phyloP scores from a whole-genome alignment of 2,797 vertebrate species.

The Spatula versicolor region DNA sequence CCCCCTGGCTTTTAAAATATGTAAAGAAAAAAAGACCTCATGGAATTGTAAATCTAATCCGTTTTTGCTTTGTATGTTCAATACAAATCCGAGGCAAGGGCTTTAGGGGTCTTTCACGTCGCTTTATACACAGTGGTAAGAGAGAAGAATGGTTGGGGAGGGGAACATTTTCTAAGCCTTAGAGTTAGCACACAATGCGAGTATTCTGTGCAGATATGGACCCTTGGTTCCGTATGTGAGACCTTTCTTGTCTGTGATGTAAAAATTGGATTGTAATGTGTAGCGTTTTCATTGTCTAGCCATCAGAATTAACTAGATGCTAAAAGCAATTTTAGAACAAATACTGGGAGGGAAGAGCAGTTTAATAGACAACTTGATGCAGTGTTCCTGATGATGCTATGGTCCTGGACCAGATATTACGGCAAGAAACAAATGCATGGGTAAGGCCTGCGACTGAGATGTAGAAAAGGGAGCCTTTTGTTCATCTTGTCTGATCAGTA shows the following conservation, averaged over 20 bases:
- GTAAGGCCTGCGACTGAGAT: neutral
- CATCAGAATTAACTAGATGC: neutral
- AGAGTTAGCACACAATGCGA: neutral
- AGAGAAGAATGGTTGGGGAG: neutral
- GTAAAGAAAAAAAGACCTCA: neutral
- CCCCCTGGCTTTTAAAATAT: neutral
- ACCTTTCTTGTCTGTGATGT: neutral
- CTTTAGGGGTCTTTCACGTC: neutral
- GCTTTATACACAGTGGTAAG: neutral
- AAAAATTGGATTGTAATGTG: neutral
- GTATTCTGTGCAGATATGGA: rapidly evolving
- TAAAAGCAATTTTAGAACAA: neutral
- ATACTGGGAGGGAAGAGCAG: neutral
- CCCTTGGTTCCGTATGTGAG: neutral
- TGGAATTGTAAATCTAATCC: neutral
- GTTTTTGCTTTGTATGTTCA: neutral
- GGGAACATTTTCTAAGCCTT: neutral
- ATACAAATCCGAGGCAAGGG: neutral
- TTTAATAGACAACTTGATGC: neutral
- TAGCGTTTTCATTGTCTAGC: neutral
- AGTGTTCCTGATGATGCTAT: rapidly evolving
- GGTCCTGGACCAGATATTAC: neutral
- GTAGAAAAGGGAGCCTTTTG: neutral
- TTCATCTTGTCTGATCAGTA: neutral
- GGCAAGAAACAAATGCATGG: rapidly evolving